Evolutionary conservation across 2,113 vertebrate genomes (phyloP).

Genomic region (Pyxicephalus adspersus): DNA sequence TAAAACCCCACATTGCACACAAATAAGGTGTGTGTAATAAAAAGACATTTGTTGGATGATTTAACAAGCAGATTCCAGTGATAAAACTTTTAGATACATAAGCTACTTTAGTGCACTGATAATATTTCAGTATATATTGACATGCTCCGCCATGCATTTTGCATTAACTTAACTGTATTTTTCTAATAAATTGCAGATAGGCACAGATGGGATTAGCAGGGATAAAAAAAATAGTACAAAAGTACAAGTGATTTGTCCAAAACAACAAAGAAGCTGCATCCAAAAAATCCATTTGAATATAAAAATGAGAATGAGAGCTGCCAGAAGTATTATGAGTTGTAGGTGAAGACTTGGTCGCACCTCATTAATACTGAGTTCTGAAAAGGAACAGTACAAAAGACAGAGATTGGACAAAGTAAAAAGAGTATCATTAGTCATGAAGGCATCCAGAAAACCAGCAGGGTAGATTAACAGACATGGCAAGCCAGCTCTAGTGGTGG

Average conservation of each 20-base stretch:
- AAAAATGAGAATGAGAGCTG: slow-evolving; percentile 22
- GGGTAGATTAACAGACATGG: slow-evolving; percentile 8
- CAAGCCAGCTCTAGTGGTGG: slow-evolving; percentile 36
- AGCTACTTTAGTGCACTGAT: no score
- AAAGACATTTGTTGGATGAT: no score
- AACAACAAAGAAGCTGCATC: slow-evolving; percentile 44
- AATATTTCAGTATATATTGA: no score
- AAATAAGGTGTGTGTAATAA: no score
- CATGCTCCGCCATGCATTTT: neutral
- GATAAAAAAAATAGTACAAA: neutral
- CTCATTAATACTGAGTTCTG: slow-evolving; percentile 40
- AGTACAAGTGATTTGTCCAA: neutral
- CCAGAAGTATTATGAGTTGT: slow-evolving; percentile 40
- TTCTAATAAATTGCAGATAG: neutral
- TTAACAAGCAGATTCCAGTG: no score
- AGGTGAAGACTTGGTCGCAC: slow-evolving; percentile 37
- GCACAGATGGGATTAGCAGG: slow-evolving; percentile 2
- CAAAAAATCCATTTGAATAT: slow-evolving; percentile 42
- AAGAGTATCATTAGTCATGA: slow-evolving; percentile 20
- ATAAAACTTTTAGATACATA: no score
- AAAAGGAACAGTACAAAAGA: slow-evolving; percentile 12
- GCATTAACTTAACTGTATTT: neutral
- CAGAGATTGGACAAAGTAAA: slow-evolving; percentile 22
- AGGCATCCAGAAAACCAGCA: neutral
- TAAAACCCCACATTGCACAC: no score